These are phyloP conservation scores for Xiphydria camelus DNA, from an alignment of 2,888 invertebrate genomes.

Conservation along the genomic window DNA sequence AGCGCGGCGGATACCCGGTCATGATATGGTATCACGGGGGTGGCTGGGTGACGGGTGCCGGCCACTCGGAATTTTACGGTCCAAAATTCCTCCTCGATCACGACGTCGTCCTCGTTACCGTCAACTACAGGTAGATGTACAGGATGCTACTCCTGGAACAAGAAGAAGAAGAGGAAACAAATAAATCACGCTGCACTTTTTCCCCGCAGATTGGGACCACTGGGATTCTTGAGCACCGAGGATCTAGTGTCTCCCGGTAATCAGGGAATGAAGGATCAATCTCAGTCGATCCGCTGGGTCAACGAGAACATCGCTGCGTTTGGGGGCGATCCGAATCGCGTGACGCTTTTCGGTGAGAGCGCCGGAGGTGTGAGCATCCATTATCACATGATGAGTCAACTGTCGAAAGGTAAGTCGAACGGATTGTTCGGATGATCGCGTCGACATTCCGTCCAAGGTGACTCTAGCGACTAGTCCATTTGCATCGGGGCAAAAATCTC, in stretches of 20 bases:
- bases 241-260: slow-evolving; percentile 69
- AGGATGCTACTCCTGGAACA: too few relatives aligned
- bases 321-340: slow-evolving; percentile 66
- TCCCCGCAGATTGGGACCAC: slow-evolving; percentile 59
- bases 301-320: slow-evolving; percentile 65
- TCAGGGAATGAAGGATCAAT: slow-evolving; percentile 70
- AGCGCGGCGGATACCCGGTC: slow-evolving; percentile 60
- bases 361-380: slow-evolving; percentile 72
- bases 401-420: slow-evolving; percentile 59
- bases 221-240: slow-evolving; percentile 70
- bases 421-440: too few relatives aligned
- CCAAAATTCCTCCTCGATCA: slow-evolving; percentile 72
- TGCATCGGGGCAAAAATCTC: too few relatives aligned
- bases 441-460: too few relatives aligned
- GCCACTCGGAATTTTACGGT: slow-evolving; percentile 70
- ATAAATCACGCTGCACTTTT: too few relatives aligned
- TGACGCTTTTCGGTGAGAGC: slow-evolving; percentile 72
- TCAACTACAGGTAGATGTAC: slow-evolving; percentile 65
- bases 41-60: slow-evolving; percentile 75
- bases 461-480: too few relatives aligned
- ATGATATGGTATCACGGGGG: slow-evolving; percentile 78
- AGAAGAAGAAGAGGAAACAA: too few relatives aligned
- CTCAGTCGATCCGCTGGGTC: slow-evolving; percentile 66
- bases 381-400: slow-evolving; percentile 70
- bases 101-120: slow-evolving; percentile 70